Evolutionary conservation across 2,113 vertebrate species (phyloP).

Genomic region (Ondatra zibethicus): DNA sequence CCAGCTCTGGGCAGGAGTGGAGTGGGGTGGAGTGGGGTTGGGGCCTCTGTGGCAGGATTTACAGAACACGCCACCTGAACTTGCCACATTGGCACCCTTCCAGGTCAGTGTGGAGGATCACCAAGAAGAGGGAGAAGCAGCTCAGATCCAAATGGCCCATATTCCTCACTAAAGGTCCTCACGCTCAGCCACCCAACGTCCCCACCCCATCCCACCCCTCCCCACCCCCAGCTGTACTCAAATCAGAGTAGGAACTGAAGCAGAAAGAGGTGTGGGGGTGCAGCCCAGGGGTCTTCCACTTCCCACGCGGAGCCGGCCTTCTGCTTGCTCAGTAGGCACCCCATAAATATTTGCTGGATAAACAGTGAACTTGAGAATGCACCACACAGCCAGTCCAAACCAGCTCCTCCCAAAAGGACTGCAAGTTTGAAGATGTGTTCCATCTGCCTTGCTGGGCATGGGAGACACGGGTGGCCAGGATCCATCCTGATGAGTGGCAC

Average conservation of each 20-base stretch:
- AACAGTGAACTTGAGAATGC: rapidly evolving
- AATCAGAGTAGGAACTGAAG: neutral
- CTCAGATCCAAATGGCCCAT: neutral
- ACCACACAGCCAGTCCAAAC: rapidly evolving
- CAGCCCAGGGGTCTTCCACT: rapidly evolving
- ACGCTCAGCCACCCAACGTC: neutral
- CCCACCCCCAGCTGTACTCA: neutral
- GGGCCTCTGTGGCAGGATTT: neutral
- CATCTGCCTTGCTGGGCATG: rapidly evolving
- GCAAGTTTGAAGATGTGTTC: rapidly evolving
- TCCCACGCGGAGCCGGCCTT: rapidly evolving
- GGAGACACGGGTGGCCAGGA: neutral
- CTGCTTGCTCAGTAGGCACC: neutral
- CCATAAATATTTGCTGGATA: neutral
- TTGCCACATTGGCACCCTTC: neutral
- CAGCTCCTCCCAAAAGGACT: neutral
- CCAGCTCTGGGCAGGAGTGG: neutral
- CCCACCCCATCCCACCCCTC: neutral
- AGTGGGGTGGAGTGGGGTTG: neutral
- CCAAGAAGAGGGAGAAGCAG: neutral
- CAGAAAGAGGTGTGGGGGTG: rapidly evolving
- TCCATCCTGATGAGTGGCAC: no score
- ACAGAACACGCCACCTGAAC: neutral
- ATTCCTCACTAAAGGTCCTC: neutral
- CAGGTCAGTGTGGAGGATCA: neutral